Evolutionary conservation across 2,797 vertebrate species (phyloP), one percentile per base, ranked within the genome.

Genomic region (Cottoperca gobio): DNA sequence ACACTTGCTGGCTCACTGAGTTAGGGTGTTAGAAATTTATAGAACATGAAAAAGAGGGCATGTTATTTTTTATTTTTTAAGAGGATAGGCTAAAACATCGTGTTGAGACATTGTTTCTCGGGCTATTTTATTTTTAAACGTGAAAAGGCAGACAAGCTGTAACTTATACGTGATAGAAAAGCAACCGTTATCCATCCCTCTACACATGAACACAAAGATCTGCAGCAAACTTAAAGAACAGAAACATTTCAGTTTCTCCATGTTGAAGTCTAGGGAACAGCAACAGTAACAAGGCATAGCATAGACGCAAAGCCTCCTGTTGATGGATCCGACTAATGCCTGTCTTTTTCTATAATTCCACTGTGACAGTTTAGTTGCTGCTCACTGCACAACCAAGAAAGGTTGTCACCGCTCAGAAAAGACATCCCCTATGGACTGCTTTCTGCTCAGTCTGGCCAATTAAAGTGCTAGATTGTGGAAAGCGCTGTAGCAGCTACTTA

Each of bases 371-470:
- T 90, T 88, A 85, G 85, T 84, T 86, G 85, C 82, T 73, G 66
- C 83, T 92, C 69, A 24, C 78, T 81, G 79, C 82, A 86, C 76
- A 85, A 57, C 58, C 76, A 64, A 78, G 83, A 87, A 88, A 86
- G 83, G 89, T 89, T 92, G 89, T 91, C 90, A 88, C 76, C 8
- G 23, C 84, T 89, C 80, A 86, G 78, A 86, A 86, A 88, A 87
- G 60, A 84, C 81, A 64, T 83, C 88, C 91, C 90, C 79, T 43
- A 66, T 74, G 78, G 88, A 88, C 67, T 49, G 55, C 81, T 88
- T 81, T 84, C 80, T 70, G 68, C 83, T 83, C 76, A 86, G 80
- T 66, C 87, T 67, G 77, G 83, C 87, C 91, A 91, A 90, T 93
- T 93, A 91, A 74, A 93, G 63, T 19, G 81, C 64, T 69, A 57